A percentile compares a stretch with the other conserved stretches of the same genome.
Evolutionary conservation across 2,797 vertebrate species (phyloP).

Genomic region (Siniperca obscura): DNA sequence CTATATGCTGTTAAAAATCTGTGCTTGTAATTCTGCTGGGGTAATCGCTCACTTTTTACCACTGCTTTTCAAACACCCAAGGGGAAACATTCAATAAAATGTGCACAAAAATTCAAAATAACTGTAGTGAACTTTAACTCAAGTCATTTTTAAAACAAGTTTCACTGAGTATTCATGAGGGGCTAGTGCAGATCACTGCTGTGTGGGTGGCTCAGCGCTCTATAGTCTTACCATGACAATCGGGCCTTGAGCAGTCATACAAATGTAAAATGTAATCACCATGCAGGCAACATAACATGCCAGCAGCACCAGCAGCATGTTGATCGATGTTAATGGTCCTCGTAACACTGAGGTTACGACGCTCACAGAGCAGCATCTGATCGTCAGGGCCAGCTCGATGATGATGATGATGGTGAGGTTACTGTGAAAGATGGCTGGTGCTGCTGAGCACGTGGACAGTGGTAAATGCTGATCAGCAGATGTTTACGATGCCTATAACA

Average conservation of each 20-base stretch:
- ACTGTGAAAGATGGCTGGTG: constrained; percentile 40
- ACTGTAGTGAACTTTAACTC: constrained; percentile 48
- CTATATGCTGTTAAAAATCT: constrained; percentile 34
- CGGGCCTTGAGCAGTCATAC: constrained; percentile 32
- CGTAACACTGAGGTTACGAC: constrained; percentile 47
- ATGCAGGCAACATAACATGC: constrained; percentile 28
- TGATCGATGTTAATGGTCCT: constrained; percentile 62
- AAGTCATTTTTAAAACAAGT: constrained; percentile 32
- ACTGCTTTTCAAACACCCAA: constrained; percentile 41
- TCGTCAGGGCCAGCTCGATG: constrained; percentile 33
- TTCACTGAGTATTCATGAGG: constrained; percentile 44
- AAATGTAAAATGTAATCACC: constrained; percentile 57
- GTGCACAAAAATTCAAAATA: constrained; percentile 44
- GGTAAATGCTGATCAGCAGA: constrained; percentile 61
- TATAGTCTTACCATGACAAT: constrained; percentile 25
- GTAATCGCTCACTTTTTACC: constrained; percentile 31
- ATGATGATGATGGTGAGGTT: constrained; percentile 20
- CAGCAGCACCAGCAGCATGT: constrained; percentile 27
- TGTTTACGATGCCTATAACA: constrained; percentile 62
- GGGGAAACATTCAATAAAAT: constrained; percentile 6
- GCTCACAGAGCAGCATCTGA: constrained; percentile 11
- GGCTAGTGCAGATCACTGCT: constrained; percentile 30
- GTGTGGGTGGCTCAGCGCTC: constrained; percentile 41
- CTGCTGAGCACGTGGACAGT: constrained; percentile 13
- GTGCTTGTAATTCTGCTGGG: constrained; percentile 31